These are phyloP conservation scores for Pipistrellus nathusii DNA, from an alignment of 2,797 vertebrate species.

Conservation along the genomic window DNA sequence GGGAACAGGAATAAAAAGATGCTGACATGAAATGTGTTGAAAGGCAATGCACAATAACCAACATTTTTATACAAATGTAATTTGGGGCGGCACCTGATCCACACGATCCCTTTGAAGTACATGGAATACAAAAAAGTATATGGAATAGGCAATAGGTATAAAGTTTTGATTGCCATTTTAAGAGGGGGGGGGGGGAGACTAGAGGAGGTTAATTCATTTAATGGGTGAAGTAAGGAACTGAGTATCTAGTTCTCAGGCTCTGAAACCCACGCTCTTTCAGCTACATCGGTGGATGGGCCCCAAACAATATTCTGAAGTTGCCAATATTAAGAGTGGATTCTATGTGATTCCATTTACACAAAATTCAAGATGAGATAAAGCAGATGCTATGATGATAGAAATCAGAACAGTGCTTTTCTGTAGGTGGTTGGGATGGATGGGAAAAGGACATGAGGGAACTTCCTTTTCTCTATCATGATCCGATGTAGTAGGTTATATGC, in stretches of 20 bases:
- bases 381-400: neutral
- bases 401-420: neutral
- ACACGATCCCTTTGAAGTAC: neutral
- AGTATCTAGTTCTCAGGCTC: neutral
- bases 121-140: neutral
- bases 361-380: neutral
- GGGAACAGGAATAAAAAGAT: neutral
- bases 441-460: neutral
- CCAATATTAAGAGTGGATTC: neutral
- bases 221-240: neutral
- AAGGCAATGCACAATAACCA: neutral
- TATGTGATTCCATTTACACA: neutral
- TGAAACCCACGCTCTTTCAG: neutral
- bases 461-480: neutral
- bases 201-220: neutral
- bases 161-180: neutral
- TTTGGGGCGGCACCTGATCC: neutral
- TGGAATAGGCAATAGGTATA: neutral
- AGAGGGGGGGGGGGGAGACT: neutral
- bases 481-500: neutral
- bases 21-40: neutral
- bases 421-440: neutral
- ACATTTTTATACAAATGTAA: neutral
- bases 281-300: neutral
- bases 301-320: slow-evolving; percentile 1